Conservation (phyloP, 2,797 vertebrate species). For the Ambastaia sidthimunki region DNA sequence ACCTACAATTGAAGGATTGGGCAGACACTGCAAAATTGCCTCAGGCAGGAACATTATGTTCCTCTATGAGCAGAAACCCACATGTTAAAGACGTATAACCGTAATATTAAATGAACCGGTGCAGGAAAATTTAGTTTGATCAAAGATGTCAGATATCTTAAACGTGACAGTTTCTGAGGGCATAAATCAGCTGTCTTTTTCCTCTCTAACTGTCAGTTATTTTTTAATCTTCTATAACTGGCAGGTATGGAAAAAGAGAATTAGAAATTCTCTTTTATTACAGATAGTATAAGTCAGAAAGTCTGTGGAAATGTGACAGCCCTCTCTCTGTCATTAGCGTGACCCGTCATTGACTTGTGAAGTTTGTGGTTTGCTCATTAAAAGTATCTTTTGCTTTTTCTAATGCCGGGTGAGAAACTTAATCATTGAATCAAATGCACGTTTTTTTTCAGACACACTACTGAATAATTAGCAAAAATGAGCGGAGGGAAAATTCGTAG, state of each 20-base stretch:
- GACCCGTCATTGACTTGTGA: slow-evolving; percentile 57
- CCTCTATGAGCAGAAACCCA: slow-evolving; percentile 19
- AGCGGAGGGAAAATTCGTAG: slow-evolving; percentile 33
- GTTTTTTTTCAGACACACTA: slow-evolving; percentile 53
- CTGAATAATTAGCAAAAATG: slow-evolving; percentile 73
- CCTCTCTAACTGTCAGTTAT: slow-evolving; percentile 22
- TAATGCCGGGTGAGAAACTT: slow-evolving; percentile 42
- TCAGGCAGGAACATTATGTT: slow-evolving; percentile 26
- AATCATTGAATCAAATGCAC: slow-evolving; percentile 65
- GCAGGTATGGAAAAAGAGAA: slow-evolving; percentile 3
- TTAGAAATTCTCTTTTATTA: neutral
- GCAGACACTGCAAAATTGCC: slow-evolving; percentile 7
- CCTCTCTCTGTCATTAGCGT: slow-evolving; percentile 44
- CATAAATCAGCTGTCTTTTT: neutral
- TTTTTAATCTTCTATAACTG: slow-evolving; percentile 2
- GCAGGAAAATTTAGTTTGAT: slow-evolving; percentile 25
- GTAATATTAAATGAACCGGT: slow-evolving; percentile 19
- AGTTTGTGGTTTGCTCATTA: slow-evolving; percentile 70
- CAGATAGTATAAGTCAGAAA: slow-evolving; percentile 13
- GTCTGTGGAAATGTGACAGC: slow-evolving; percentile 31
- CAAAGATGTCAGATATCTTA: slow-evolving; percentile 11
- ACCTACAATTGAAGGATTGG: slow-evolving; percentile 23
- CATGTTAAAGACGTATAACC: slow-evolving; percentile 35
- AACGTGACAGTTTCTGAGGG: neutral
- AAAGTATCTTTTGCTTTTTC: slow-evolving; percentile 26